Base-by-base conservation (phyloP, 2,797 vertebrate species). In the Catamblyrhynchus diadema region DNA sequence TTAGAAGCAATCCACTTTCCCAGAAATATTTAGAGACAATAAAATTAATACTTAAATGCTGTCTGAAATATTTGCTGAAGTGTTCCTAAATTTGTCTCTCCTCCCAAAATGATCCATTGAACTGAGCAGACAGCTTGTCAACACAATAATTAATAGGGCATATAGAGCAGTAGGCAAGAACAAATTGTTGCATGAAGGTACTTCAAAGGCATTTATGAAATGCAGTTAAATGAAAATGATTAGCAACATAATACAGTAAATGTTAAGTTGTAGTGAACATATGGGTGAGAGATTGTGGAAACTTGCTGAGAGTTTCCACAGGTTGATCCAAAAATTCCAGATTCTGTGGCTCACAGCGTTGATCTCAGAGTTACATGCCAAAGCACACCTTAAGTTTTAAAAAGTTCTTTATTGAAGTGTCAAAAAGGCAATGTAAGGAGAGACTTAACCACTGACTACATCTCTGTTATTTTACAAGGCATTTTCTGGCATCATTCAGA, bases 301-400 rank as follows among this genome's bases (percentile, higher is more conserved):
- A 28, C 7, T 35, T 65, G 15, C 39, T 50, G 44, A 67, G 32
- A 70, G 18, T 75, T 86, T 74, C 47, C 9, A 27, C 6, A 42
- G n/a, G 42, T 65, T n/a, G 39, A 57, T 50, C 20, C 35, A 59
- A 10, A 53, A 59, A 67, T 71, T 80, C 8, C 37, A 42, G 2
- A 1, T 81, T 73, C 54, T 61, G 30, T 37, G 33, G 8, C 22
- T 78, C 15, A n/a, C 4, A 27, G 1, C 0, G 0, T 13, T 74
- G 37, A 15, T 50, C 14, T 79, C 23, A 30, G 20, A 28, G 8
- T n/a, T 77, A 42, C 27, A 22, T 2, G 12, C 3, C 15, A 15
- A 85, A 42, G 10, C 74, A 32, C 27, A 44, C 27, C 8, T 67
- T 71, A 71, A 45, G 12, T 67, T 42, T 69, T 32, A 33, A 21